Base-by-base conservation (phyloP, 2,888 invertebrate species). In the Xestia sexstrigata region DNA sequence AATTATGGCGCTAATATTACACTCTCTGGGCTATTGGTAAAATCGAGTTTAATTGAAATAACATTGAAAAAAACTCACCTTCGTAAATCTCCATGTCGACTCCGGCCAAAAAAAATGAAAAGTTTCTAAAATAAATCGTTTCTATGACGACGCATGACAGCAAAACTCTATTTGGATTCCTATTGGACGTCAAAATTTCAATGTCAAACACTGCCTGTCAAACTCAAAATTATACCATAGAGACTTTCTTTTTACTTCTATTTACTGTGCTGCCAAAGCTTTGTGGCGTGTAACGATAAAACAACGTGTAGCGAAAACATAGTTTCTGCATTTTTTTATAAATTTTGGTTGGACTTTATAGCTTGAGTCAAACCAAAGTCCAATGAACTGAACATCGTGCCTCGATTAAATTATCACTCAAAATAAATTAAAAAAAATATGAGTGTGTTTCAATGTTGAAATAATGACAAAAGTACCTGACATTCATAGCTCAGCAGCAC, bases 71-170 rank as follows among this genome's bases (percentile, higher is more conserved):
- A 88, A 87, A 92, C 96, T 95, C 89, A 96, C 96, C 96, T 92
- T 95, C 96, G 89, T 92, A 93, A 91, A 93, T 93, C 91, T 96
- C 96, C 96, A 96, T 96, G 93, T 95, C 96, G 91, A 92, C 92
- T 92, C 94, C 94, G 93, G 93, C 93, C 93, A 93, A 95, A 95
- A 89, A 81, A 94, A 94, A 93, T 93, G 88, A 95, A 94, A 95
- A 95, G 93, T 95, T 94, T 91, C 90, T 95, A 95, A 95, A 95
- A 91, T 92, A 93, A 91, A 89, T 90, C 95, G 96, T 96, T 96
- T 96, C 96, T 96, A 96, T 96, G 96, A 95, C 96, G 94, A 96
- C 96, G 93, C 96, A 96, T 96, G 96, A 96, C 95, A 95, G 95
- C 92, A 94, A 94, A 92, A 94, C 93, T 93, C 91, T 84, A 92